These are phyloP conservation scores for Athene noctua DNA, from an alignment of 2,113 vertebrate species.

Conservation along the genomic window DNA sequence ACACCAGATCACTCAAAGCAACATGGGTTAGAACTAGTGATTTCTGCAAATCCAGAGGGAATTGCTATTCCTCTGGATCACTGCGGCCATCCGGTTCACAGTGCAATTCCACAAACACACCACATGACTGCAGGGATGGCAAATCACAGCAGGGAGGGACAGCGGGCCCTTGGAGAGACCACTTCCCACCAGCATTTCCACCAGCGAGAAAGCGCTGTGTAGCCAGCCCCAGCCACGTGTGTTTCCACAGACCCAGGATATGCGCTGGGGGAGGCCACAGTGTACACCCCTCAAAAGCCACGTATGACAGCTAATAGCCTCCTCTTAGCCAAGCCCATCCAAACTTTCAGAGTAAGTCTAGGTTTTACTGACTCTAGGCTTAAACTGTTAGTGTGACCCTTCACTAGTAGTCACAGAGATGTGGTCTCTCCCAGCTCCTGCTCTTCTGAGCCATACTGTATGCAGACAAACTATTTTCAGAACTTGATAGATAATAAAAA, in stretches of 20 bases:
- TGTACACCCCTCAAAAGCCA: neutral
- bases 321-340: neutral
- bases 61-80: neutral
- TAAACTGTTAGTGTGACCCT: neutral
- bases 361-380: neutral
- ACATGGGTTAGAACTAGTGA: accelerated
- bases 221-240: accelerated
- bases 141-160: neutral
- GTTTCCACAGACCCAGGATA: accelerated
- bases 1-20: neutral
- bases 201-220: accelerated
- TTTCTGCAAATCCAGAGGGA: neutral
- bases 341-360: neutral
- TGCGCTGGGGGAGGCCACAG: accelerated
- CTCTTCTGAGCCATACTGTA: neutral
- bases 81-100: neutral
- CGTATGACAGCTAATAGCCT: neutral
- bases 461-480: neutral
- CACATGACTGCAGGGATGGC: neutral
- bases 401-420: neutral
- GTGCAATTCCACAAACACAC: neutral
- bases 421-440: neutral
- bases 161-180: neutral
- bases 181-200: neutral
- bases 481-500: constrained; percentile 5